Percentiles rank a stretch among this genome's conserved stretches.
Conservation (phyloP, 2,797 vertebrate species). For the Danio kyathit region DNA sequence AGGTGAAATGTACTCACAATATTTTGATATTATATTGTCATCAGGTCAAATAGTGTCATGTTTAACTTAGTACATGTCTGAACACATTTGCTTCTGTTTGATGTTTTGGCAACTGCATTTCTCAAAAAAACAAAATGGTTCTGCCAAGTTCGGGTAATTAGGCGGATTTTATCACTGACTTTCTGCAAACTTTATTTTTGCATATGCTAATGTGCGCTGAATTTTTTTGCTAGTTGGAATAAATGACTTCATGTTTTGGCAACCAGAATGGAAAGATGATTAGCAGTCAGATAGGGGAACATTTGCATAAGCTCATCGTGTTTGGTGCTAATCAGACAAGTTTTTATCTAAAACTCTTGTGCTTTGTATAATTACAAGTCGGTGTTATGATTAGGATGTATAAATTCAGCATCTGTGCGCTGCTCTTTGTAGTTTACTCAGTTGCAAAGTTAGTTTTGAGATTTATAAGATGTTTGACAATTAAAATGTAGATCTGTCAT, state of each 20-base stretch:
- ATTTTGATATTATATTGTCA: background rate
- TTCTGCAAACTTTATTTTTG: conserved; percentile 34
- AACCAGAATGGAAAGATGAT: conserved; percentile 14
- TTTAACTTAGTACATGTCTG: conserved; percentile 7
- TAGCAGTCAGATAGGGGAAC: conserved; percentile 15
- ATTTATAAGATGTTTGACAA: too few relatives aligned
- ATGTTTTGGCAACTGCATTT: conserved; percentile 28
- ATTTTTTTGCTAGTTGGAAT: conserved; percentile 9
- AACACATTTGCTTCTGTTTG: conserved; percentile 2
- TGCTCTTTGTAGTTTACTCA: background rate
- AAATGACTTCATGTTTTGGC: conserved; percentile 36
- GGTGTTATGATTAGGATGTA: background rate
- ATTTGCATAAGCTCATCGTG: conserved; percentile 27
- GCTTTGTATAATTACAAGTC: conserved; percentile 6
- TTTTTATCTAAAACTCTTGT: conserved; percentile 13
- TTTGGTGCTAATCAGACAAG: conserved; percentile 18
- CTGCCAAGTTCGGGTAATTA: conserved; percentile 38
- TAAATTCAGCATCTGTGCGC: background rate
- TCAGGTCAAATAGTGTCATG: conserved; percentile 8
- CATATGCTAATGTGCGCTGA: conserved; percentile 8
- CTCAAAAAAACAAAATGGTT: background rate
- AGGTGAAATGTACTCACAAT: background rate
- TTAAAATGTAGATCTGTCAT: background rate
- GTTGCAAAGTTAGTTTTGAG: too few relatives aligned
- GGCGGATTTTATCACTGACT: conserved; percentile 32